Percentiles rank a stretch among this genome's conserved stretches.
phyloP scores from a whole-genome alignment of 1,140 invertebrate genomes.

The Hyposmocoma kahamanoa region DNA sequence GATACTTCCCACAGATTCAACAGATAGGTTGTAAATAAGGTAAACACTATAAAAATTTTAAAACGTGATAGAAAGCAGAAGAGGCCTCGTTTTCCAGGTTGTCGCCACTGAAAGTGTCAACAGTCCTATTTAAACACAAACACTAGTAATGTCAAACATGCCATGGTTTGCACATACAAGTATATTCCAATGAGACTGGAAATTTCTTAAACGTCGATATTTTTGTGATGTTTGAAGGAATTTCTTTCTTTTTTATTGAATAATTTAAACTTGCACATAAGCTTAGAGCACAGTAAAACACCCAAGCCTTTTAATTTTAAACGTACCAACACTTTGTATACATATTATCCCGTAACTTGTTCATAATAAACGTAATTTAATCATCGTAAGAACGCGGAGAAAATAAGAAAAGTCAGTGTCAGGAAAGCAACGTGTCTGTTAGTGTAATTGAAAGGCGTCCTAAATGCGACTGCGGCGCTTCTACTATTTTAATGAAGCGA shows the following conservation, averaged over 20 bases:
- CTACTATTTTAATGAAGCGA: conserved; percentile 5
- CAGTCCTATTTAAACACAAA: background rate
- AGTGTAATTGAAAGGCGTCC: background rate
- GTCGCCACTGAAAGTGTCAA: background rate
- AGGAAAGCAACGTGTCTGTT: background rate
- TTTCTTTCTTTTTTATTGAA: no score
- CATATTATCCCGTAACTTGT: no score
- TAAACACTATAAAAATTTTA: background rate
- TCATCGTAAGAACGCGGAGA: background rate
- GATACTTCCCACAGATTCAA: no score
- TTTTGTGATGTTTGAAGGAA: no score
- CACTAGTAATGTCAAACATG: background rate
- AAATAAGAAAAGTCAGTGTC: conserved; percentile 1
- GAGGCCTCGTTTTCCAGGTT: background rate
- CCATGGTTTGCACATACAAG: no score
- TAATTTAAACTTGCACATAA: no score
- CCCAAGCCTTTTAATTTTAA: no score
- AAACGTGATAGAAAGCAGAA: background rate
- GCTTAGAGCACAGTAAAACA: no score
- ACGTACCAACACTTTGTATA: no score
- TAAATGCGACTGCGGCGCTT: conserved; percentile 4
- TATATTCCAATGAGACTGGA: no score
- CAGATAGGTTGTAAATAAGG: no score
- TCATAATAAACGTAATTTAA: background rate
- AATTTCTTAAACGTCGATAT: no score